Conservation (phyloP, 2,113 vertebrate genomes). For the Clinocottus analis region DNA sequence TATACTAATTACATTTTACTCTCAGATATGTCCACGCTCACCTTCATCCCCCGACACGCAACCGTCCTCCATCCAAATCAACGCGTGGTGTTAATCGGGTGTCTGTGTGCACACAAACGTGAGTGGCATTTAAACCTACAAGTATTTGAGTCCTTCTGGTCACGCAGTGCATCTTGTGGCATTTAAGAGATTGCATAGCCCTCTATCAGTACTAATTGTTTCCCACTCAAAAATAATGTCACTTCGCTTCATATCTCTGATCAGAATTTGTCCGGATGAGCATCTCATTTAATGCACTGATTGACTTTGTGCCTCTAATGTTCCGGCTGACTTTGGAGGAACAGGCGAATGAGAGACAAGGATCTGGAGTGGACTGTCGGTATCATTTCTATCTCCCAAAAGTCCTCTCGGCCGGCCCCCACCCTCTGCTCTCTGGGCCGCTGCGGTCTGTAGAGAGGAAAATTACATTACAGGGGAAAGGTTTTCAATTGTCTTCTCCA, state of each 20-base stretch:
- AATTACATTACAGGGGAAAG: slow-evolving; percentile 63
- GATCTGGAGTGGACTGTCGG: slow-evolving; percentile 57
- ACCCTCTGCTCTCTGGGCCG: slow-evolving; percentile 16
- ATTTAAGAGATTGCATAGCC: slow-evolving; percentile 2
- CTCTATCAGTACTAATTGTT: slow-evolving; percentile 1
- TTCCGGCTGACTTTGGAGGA: slow-evolving; percentile 51
- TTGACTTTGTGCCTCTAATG: slow-evolving; percentile 58
- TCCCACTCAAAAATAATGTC: slow-evolving; percentile 17
- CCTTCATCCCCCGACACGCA: slow-evolving; percentile 41
- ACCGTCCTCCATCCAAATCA: slow-evolving; percentile 38
- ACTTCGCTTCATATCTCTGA: slow-evolving; percentile 14
- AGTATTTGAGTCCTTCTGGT: neutral
- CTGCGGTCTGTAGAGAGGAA: slow-evolving; percentile 61
- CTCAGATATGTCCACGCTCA: slow-evolving; percentile 56
- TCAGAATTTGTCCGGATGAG: slow-evolving; percentile 56
- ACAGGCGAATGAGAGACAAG: slow-evolving; percentile 44
- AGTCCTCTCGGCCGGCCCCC: slow-evolving; percentile 60
- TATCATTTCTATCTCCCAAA: slow-evolving; percentile 72
- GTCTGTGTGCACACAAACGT: slow-evolving; percentile 6
- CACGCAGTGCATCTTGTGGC: neutral
- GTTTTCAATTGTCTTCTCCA: slow-evolving; percentile 64
- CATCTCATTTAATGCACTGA: slow-evolving; percentile 57
- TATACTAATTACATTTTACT: slow-evolving; percentile 72
- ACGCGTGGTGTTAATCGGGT: slow-evolving; percentile 5
- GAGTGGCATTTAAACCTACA: neutral